Base-by-base conservation (phyloP, 2,888 invertebrate species). In the Tetranychus truncatus region DNA sequence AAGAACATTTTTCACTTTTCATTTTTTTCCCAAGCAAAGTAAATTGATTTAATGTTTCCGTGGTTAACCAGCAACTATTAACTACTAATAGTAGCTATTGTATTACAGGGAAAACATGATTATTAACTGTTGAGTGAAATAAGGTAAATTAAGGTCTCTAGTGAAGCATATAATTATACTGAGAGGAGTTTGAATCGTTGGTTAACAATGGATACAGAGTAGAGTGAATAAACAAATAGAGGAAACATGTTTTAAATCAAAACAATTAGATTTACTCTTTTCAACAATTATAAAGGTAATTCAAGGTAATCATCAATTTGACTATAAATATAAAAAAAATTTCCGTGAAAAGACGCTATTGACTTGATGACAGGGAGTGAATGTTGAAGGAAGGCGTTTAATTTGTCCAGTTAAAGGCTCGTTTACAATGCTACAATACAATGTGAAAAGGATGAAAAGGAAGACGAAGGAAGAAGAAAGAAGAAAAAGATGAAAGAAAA, bases 21-120 rank as follows among this genome's bases (percentile, higher is more conserved):
- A 34, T 34, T 34, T 34, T 34, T 34, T 34, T 34, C 34, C 34
- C 34, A 55, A 55, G 11, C 55, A 15, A 15, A 55, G 55, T 55
- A 55, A 55, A 55, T 55, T 55, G 55, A 55, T 55, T 55, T 55
- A 55, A 55, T 55, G 55, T 55, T 55, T 55, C 55, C 55, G 55
- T 55, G 55, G 55, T 55, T 55, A 55, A 55, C 55, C 55, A 55
- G 9, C 9, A 55, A 55, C 15, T 15, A 55, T 55, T 55, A 55
- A 55, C 55, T 15, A 55, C 15, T 15, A 55, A 55, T 55, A 55
- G 15, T 55, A 6, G 15, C 15, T 55, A 55, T 15, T 15, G 9
- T 55, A 15, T 55, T 55, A 15, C 15, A 15, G 55, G 11, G 55
- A 55, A 55, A 55, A 55, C 15, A 15, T 15, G 15, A 55, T 15